A percentile compares a stretch with the other conserved stretches of the same genome.
phyloP scores from a whole-genome alignment of 2,888 invertebrate genomes.

The Balanococcus diminutus region DNA sequence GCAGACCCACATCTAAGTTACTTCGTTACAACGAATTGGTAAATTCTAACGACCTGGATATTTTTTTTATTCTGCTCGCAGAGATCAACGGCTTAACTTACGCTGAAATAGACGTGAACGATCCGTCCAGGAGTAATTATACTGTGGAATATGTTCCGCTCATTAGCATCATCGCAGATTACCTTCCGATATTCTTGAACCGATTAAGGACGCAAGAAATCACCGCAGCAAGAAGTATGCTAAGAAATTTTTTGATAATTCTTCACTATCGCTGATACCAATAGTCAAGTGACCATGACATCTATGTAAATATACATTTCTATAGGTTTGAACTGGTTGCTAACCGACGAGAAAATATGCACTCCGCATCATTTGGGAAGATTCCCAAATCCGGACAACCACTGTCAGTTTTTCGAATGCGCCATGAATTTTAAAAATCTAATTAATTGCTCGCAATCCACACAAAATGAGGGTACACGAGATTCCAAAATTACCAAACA shows the following conservation, averaged over 20 bases:
- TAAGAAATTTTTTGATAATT: not conserved
- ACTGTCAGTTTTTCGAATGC: constrained; percentile 57
- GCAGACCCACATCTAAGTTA: constrained; percentile 12
- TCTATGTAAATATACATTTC: not conserved
- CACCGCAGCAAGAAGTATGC: constrained; percentile 54
- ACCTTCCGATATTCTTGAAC: constrained; percentile 58
- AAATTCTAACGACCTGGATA: constrained; percentile 17
- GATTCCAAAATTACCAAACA: not conserved
- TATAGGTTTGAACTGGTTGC: constrained; percentile 55
- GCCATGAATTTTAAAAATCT: constrained; percentile 56
- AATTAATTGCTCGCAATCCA: constrained; percentile 54
- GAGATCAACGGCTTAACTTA: constrained; percentile 46
- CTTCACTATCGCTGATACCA: not conserved
- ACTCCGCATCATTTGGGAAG: constrained; percentile 54
- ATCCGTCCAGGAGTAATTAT: constrained; percentile 56
- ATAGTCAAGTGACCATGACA: not conserved
- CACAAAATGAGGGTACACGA: not conserved
- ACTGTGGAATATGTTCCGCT: constrained; percentile 59
- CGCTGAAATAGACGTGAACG: constrained; percentile 43
- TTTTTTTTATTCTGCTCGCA: constrained; percentile 5
- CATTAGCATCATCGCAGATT: constrained; percentile 59
- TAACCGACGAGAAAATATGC: constrained; percentile 51
- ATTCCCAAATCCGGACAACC: constrained; percentile 56
- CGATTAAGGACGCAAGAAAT: constrained; percentile 56
- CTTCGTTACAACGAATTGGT: not conserved